These are phyloP conservation scores for Apistogramma diplotaenia DNA, from an alignment of 2,113 vertebrate genomes.

Conservation along the genomic window DNA sequence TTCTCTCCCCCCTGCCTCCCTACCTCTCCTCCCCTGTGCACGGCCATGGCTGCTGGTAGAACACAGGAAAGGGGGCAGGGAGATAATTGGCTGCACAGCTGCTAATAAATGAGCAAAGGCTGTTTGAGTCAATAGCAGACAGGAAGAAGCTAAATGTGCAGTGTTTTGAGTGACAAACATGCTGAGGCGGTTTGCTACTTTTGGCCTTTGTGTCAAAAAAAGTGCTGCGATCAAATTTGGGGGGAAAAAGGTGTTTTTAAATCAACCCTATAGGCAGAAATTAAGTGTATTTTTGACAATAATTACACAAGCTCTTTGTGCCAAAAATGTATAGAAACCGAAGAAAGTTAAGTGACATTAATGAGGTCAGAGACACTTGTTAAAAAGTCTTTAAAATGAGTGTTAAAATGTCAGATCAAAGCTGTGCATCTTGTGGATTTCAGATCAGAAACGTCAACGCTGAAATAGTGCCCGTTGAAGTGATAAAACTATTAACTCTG, in stretches of 20 bases:
- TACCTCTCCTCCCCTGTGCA: conserved; percentile 12
- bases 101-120: conserved; percentile 78
- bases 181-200: background rate
- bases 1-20: conserved; percentile 11
- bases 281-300: background rate
- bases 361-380: background rate
- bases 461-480: background rate
- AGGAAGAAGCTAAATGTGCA: conserved; percentile 50
- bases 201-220: background rate
- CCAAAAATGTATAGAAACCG: background rate
- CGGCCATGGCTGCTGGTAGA: conserved; percentile 30
- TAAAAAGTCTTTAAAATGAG: background rate
- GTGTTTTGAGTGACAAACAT: conserved; percentile 11
- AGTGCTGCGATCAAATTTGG: background rate
- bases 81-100: conserved; percentile 75
- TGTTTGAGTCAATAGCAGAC: conserved; percentile 56
- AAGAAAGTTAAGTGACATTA: background rate
- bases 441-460: background rate
- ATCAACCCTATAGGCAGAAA: background rate
- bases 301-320: background rate
- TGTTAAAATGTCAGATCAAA: background rate
- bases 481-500: background rate
- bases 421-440: background rate
- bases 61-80: conserved; percentile 80
- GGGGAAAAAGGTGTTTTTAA: background rate